phyloP scores from a whole-genome alignment of 2,797 vertebrate species.

The Pelodytes ibericus region DNA sequence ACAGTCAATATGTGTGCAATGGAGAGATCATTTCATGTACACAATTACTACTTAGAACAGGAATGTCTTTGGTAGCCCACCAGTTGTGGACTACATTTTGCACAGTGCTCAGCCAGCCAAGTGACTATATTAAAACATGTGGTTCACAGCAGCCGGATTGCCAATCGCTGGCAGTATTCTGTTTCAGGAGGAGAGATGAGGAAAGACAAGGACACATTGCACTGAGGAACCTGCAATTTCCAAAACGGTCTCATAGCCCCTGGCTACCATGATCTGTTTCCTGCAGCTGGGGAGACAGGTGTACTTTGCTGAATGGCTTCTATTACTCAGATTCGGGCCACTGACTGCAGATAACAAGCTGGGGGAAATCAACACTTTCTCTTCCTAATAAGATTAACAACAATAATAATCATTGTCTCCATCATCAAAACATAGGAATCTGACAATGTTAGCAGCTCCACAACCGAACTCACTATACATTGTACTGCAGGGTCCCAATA shows the following conservation, averaged over 20 bases:
- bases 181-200: conserved; percentile 15
- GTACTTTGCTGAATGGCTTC: conserved; percentile 35
- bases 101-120: too few species aligned
- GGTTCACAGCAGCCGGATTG: too few species aligned
- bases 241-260: conserved; percentile 36
- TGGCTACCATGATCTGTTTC: conserved; percentile 22
- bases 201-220: conserved; percentile 21
- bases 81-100: too few species aligned
- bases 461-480: too few species aligned
- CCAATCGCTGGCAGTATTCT: background rate
- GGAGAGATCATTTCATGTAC: too few species aligned
- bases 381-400: conserved; percentile 11
- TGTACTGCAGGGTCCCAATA: too few species aligned
- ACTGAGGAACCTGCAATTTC: conserved; percentile 27
- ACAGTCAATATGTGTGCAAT: too few species aligned
- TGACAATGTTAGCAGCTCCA: background rate
- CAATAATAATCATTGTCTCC: conserved; percentile 2
- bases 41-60: too few species aligned
- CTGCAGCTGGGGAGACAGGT: conserved; percentile 47
- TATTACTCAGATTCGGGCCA: conserved; percentile 41
- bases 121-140: too few species aligned
- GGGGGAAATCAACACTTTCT: background rate
- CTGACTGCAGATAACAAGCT: conserved; percentile 23
- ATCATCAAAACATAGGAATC: background rate
- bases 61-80: too few species aligned